phyloP scores from a whole-genome alignment of 2,888 invertebrate genomes.

The Eupeodes latifasciatus region DNA sequence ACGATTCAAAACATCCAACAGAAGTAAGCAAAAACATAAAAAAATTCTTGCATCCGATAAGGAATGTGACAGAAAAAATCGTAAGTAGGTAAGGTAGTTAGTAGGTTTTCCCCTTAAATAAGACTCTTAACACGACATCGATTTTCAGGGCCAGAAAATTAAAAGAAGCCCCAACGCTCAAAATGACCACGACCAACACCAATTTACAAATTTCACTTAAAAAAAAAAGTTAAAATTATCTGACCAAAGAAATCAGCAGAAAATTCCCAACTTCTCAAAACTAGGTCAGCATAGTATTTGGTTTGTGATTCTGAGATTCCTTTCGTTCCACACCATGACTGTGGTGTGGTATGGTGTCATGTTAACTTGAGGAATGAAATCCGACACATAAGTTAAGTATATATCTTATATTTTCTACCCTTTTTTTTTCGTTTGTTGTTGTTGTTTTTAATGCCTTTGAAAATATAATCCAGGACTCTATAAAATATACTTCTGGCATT shows the following conservation, averaged over 20 bases:
- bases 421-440: constrained; percentile 11
- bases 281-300: constrained; percentile 72
- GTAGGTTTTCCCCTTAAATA: background rate
- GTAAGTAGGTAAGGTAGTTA: background rate
- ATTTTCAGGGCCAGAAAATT: constrained; percentile 48
- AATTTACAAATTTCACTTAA: constrained; percentile 73
- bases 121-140: constrained; percentile 37
- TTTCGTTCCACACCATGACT: constrained; percentile 9
- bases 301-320: constrained; percentile 10
- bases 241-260: constrained; percentile 65
- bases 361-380: constrained; percentile 75
- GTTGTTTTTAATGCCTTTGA: background rate
- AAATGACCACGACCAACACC: constrained; percentile 63
- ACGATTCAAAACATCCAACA: background rate
- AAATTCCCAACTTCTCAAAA: constrained; percentile 56
- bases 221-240: constrained; percentile 63
- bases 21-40: background rate
- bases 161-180: constrained; percentile 39
- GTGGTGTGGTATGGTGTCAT: constrained; percentile 62
- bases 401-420: constrained; percentile 21
- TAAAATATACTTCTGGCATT: constrained; percentile 45
- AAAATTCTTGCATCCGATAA: constrained; percentile 66
- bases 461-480: constrained; percentile 50
- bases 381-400: constrained; percentile 54
- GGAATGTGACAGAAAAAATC: constrained; percentile 48